These are phyloP conservation scores for Maniola hyperantus DNA, from an alignment of 2,888 invertebrate species.

Conservation along the genomic window DNA sequence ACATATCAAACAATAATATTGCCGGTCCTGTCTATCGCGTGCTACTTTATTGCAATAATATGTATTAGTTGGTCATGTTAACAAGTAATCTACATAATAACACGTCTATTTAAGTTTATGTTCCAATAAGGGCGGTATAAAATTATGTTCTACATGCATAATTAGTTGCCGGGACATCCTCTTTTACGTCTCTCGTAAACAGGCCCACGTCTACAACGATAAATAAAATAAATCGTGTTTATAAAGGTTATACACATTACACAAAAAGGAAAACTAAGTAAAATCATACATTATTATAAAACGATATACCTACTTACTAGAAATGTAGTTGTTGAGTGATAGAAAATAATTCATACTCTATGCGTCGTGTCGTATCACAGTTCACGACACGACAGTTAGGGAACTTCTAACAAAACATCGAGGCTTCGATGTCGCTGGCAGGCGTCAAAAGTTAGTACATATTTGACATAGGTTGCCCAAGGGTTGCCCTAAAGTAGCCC, in stretches of 20 bases:
- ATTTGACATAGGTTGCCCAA: too few relatives aligned
- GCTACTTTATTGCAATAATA: constrained; percentile 40
- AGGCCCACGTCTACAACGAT: constrained; percentile 14
- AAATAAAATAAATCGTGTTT: constrained; percentile 8
- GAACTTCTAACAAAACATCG: too few relatives aligned
- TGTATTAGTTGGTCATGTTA: constrained; percentile 38
- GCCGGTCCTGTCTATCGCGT: constrained; percentile 31
- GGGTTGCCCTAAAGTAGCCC: too few relatives aligned
- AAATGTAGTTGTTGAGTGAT: background rate
- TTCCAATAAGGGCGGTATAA: constrained; percentile 29
- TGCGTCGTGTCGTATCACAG: too few relatives aligned
- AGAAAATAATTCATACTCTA: background rate
- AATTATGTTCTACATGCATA: constrained; percentile 29
- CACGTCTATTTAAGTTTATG: constrained; percentile 38
- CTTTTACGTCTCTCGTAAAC: constrained; percentile 34
- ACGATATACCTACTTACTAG: too few relatives aligned
- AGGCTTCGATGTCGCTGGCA: too few relatives aligned
- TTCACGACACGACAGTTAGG: too few relatives aligned
- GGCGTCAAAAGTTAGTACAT: too few relatives aligned
- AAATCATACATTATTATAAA: background rate
- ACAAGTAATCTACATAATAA: constrained; percentile 39
- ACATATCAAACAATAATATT: constrained; percentile 34
- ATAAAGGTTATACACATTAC: background rate
- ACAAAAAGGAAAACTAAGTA: background rate
- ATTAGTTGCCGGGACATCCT: constrained; percentile 35